Conservation (phyloP, 2,888 invertebrate genomes). For the Leistus spinibarbis region DNA sequence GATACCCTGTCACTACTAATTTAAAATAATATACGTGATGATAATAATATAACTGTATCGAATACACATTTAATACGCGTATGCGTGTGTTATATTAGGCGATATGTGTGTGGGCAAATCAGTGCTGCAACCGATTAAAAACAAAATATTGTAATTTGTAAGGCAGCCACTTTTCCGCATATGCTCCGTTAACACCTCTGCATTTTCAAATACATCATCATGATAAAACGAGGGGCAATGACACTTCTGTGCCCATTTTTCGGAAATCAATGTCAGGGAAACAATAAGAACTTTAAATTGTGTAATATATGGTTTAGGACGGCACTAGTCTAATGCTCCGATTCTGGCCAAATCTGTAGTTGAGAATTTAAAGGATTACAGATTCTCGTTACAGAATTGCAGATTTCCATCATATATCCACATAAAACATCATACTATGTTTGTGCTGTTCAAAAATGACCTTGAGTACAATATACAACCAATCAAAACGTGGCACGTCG, state of each 20-base stretch:
- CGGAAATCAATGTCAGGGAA: not conserved
- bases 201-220: not conserved
- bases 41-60: slow-evolving; percentile 9
- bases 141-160: not conserved
- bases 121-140: not conserved
- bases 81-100: not conserved
- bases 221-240: not conserved
- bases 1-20: not conserved
- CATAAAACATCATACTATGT: too few relatives aligned
- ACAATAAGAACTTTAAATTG: too few relatives aligned
- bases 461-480: too few relatives aligned
- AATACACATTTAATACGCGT: not conserved
- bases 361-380: too few relatives aligned
- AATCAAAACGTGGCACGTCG: too few relatives aligned
- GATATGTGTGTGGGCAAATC: slow-evolving; percentile 1
- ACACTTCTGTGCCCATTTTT: not conserved
- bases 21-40: not conserved
- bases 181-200: not conserved
- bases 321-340: too few relatives aligned
- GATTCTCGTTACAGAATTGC: too few relatives aligned
- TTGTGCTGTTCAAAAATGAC: too few relatives aligned
- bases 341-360: too few relatives aligned
- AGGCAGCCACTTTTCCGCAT: slow-evolving; percentile 5
- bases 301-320: too few relatives aligned
- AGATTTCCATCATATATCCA: too few relatives aligned